These are phyloP conservation scores for Arion vulgaris DNA, from an alignment of 1,140 invertebrate genomes.

Conservation along the genomic window DNA sequence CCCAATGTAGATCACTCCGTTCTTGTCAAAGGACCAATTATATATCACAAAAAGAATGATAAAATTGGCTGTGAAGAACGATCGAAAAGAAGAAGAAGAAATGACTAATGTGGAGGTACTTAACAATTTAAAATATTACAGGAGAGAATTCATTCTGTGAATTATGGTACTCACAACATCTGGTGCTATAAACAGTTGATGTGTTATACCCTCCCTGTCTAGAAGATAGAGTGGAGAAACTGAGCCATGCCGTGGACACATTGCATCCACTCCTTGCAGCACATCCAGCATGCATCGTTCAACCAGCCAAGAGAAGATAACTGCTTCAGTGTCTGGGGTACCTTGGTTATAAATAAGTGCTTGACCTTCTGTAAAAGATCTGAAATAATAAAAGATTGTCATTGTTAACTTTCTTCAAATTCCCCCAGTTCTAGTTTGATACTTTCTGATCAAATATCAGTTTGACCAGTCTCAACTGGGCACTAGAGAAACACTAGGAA, in stretches of 20 bases:
- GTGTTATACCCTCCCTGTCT: slow-evolving; percentile 79
- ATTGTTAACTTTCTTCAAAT: background rate
- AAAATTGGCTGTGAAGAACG: too few species aligned
- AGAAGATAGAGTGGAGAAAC: slow-evolving; percentile 61
- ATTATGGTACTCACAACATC: slow-evolving; percentile 79
- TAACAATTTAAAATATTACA: too few species aligned
- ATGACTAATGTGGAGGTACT: too few species aligned
- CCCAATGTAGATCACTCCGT: too few species aligned
- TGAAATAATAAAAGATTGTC: background rate
- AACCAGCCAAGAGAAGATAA: slow-evolving; percentile 79
- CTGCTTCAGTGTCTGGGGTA: slow-evolving; percentile 37
- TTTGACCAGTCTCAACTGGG: too few species aligned
- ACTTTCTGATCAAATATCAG: background rate
- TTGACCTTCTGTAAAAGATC: slow-evolving; percentile 42
- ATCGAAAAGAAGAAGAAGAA: too few species aligned
- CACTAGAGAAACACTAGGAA: too few species aligned
- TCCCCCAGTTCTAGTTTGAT: background rate
- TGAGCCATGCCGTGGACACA: slow-evolving; percentile 63
- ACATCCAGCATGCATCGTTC: slow-evolving; percentile 95
- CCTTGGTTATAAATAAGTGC: slow-evolving; percentile 44
- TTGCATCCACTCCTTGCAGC: slow-evolving; percentile 76
- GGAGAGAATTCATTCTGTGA: too few species aligned
- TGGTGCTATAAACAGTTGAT: slow-evolving; percentile 85
- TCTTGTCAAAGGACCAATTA: too few species aligned
- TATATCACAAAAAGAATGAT: too few species aligned